These are phyloP conservation scores for Ammospiza nelsoni DNA, from an alignment of 2,113 vertebrate species.

Conservation along the genomic window DNA sequence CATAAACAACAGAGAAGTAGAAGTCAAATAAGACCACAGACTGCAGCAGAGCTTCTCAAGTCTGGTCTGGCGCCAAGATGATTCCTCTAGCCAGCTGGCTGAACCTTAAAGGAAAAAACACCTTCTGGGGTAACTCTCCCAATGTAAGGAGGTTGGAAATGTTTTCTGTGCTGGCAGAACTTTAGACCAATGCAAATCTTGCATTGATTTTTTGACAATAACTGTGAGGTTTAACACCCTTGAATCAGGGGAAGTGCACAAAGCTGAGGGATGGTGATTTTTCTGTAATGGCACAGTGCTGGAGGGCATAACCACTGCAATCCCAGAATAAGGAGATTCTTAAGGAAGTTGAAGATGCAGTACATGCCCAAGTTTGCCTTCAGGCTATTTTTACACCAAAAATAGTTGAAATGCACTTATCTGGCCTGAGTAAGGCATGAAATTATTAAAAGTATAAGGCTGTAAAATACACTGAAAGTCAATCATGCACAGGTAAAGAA, in stretches of 20 bases:
- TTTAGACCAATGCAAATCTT: not conserved
- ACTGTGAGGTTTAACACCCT: not conserved
- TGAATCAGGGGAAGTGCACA: not conserved
- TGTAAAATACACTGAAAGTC: not conserved
- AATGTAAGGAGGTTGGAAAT: not conserved
- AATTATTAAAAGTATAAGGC: not conserved
- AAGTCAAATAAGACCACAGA: not conserved
- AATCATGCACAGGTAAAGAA: not conserved
- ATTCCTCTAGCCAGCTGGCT: not conserved
- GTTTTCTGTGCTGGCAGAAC: not conserved
- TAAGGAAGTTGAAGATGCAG: not conserved
- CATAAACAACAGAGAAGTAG: not conserved
- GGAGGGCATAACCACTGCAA: not conserved
- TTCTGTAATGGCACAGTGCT: not conserved
- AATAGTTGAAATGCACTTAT: not conserved
- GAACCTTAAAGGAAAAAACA: not conserved
- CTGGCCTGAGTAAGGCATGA: not conserved
- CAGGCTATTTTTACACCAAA: not conserved
- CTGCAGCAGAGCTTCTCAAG: not conserved
- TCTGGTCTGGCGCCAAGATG: not conserved
- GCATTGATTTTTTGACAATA: not conserved
- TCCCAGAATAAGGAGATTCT: not conserved
- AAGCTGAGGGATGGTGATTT: not conserved
- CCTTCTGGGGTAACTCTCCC: not conserved
- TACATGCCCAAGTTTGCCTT: not conserved